Evolutionary conservation across 2,888 invertebrate genomes (phyloP).

Genomic region (Cremastinae sp.): DNA sequence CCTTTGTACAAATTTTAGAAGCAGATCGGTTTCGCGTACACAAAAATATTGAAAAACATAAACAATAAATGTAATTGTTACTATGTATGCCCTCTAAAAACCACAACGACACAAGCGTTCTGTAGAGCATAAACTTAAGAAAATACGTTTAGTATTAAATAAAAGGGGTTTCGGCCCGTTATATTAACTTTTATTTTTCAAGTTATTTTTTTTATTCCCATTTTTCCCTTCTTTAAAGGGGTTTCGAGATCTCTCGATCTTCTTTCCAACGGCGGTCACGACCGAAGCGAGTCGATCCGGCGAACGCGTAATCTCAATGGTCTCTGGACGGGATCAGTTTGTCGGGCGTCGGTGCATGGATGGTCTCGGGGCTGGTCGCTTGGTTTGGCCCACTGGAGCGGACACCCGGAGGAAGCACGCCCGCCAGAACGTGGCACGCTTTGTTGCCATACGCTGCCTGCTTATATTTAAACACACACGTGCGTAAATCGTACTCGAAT

Average conservation of each 20-base stretch:
- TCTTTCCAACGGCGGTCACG: conserved; percentile 21
- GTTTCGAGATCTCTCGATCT: conserved; percentile 20
- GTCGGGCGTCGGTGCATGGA: conserved; percentile 46
- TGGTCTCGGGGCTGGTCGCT: conserved; percentile 64
- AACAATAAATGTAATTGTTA: too few species aligned
- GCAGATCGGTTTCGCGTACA: too few species aligned
- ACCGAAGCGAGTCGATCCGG: conserved; percentile 67
- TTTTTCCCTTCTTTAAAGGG: not conserved
- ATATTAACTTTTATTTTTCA: too few species aligned
- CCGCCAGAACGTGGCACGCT: conserved; percentile 79
- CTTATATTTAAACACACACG: conserved; percentile 6
- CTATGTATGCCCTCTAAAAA: too few species aligned
- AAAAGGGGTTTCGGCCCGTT: too few species aligned
- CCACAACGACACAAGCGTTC: too few species aligned
- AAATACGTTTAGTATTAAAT: too few species aligned
- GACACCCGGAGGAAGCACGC: conserved; percentile 80
- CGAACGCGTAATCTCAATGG: conserved; percentile 70
- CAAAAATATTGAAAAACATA: too few species aligned
- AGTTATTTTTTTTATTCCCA: not conserved
- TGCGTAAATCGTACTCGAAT: conserved; percentile 35
- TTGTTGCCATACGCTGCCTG: conserved; percentile 61
- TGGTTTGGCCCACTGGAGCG: conserved; percentile 80
- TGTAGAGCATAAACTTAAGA: too few species aligned
- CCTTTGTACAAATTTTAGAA: too few species aligned
- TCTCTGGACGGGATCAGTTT: conserved; percentile 43